These are phyloP conservation scores for Piezodorus guildinii DNA, from an alignment of 1,140 invertebrate genomes.

Conservation along the genomic window DNA sequence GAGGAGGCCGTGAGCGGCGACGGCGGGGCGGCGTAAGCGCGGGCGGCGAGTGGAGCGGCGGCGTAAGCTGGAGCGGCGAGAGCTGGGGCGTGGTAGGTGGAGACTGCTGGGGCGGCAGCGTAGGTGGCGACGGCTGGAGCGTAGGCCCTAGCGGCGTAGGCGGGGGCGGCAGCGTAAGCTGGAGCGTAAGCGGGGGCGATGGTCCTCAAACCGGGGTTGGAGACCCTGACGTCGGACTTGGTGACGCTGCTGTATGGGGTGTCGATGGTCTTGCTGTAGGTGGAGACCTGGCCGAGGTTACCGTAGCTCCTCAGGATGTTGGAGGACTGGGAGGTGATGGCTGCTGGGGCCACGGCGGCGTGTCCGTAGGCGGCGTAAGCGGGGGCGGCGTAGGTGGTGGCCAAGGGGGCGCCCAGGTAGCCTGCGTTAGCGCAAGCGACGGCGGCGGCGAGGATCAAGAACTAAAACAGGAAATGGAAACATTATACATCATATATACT, in stretches of 20 bases:
- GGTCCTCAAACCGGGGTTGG: slow-evolving; percentile 32
- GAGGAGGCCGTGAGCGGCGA: neutral
- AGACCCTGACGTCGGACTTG: slow-evolving; percentile 34
- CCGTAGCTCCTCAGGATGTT: slow-evolving; percentile 33
- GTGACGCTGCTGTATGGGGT: slow-evolving; percentile 33
- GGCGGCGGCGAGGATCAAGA: slow-evolving; percentile 27
- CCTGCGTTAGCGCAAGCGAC: slow-evolving; percentile 28
- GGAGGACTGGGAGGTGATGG: slow-evolving; percentile 30
- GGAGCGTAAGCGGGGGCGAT: slow-evolving; percentile 27
- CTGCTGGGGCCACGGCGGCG: slow-evolving; percentile 29
- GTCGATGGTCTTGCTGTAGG: slow-evolving; percentile 33
- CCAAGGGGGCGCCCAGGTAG: slow-evolving; percentile 20
- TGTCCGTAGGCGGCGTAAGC: slow-evolving; percentile 30
- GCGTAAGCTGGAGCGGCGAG: neutral
- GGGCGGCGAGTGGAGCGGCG: neutral
- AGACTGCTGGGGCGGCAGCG: slow-evolving; percentile 27
- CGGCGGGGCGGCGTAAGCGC: neutral
- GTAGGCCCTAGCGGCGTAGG: slow-evolving; percentile 20
- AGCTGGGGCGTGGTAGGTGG: slow-evolving; percentile 20
- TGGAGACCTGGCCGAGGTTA: slow-evolving; percentile 32
- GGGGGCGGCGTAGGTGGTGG: slow-evolving; percentile 27
- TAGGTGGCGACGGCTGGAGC: slow-evolving; percentile 23
- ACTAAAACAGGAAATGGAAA: slow-evolving; percentile 19
- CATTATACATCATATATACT: neutral
- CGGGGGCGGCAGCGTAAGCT: slow-evolving; percentile 25